Evolutionary conservation across 2,888 invertebrate genomes (phyloP).

Genomic region (Pelosia muscerda): DNA sequence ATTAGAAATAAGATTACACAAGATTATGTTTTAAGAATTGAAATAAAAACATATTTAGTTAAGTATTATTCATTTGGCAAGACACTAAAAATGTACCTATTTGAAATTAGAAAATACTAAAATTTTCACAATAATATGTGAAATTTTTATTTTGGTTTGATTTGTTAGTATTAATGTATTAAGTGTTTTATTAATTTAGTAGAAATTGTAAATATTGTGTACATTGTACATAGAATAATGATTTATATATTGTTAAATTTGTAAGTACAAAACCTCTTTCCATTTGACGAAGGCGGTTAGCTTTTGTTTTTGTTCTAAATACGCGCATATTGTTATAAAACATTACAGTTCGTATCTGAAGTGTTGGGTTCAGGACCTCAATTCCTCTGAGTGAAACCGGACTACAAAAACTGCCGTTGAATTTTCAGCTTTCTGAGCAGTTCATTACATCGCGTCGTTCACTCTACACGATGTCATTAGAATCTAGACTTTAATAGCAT

Average conservation of each 20-base stretch:
- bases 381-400: no score
- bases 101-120: background rate
- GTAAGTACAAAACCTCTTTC: slow-evolving; percentile 44
- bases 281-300: background rate
- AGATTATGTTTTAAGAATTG: background rate
- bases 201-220: slow-evolving; percentile 52
- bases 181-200: background rate
- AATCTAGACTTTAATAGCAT: no score
- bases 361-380: background rate
- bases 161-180: background rate
- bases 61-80: background rate
- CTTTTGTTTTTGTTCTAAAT: background rate
- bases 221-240: slow-evolving; percentile 56
- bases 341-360: background rate
- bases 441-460: no score
- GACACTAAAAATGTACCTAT: slow-evolving; percentile 3
- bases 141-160: background rate
- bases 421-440: no score
- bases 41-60: background rate
- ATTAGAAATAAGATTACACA: background rate
- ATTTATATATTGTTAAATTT: slow-evolving; percentile 63
- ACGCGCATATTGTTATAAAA: background rate
- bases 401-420: no score
- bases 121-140: background rate
- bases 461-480: no score